Evolutionary conservation across 2,113 vertebrate genomes (phyloP).

Genomic region (Melanocharis versteri): DNA sequence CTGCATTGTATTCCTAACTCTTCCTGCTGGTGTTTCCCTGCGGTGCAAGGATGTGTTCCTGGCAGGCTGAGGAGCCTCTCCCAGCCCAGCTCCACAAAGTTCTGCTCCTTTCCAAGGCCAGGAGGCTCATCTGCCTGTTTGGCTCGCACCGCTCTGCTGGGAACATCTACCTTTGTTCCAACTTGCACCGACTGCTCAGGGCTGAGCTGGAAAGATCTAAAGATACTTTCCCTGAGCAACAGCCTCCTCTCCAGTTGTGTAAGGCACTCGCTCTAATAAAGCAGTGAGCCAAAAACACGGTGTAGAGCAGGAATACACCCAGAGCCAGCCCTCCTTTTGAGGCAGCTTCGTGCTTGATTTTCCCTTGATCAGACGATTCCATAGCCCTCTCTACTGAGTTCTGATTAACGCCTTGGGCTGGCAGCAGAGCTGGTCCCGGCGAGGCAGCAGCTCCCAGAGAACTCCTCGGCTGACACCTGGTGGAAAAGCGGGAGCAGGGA

Average conservation of each 20-base stretch:
- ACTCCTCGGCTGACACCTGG: constrained; percentile 58
- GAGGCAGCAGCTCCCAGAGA: not conserved
- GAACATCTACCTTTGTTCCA: not conserved
- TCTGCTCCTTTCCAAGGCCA: not conserved
- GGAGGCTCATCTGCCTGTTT: constrained; percentile 6
- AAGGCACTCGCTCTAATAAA: not conserved
- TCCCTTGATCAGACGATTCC: not conserved
- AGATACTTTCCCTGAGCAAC: not conserved
- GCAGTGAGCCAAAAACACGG: rapidly evolving
- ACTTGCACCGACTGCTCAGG: not conserved
- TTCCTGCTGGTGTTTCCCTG: not conserved
- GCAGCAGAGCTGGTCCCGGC: not conserved
- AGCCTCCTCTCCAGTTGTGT: not conserved
- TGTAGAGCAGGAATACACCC: not conserved
- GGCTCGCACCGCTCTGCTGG: not conserved
- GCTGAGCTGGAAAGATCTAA: not conserved
- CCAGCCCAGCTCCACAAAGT: not conserved
- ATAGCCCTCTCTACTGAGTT: rapidly evolving
- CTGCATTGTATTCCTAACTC: not conserved
- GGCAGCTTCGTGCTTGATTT: not conserved
- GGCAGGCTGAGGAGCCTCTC: not conserved
- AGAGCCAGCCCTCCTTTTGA: not conserved
- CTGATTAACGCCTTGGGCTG: not conserved
- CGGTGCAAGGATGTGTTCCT: not conserved
- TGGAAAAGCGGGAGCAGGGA: not conserved